phyloP scores from a whole-genome alignment of 2,888 invertebrate species.

The Melanargia galathea region DNA sequence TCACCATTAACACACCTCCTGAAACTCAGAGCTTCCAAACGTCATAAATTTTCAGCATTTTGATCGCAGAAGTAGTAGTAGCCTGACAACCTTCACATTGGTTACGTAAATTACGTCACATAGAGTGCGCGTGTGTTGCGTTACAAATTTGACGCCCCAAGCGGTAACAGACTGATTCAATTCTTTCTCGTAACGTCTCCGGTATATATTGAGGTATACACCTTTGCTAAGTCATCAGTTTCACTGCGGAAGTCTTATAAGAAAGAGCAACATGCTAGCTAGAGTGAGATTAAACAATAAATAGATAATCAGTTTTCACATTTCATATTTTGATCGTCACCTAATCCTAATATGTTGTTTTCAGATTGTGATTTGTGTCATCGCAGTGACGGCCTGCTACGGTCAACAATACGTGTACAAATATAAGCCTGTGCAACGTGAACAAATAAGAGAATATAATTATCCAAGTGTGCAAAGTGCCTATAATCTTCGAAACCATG shows the following conservation, averaged over 20 bases:
- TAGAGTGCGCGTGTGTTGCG: conserved; percentile 59
- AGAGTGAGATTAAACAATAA: conserved; percentile 61
- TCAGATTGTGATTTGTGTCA: conserved; percentile 61
- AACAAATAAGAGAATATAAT: conserved; percentile 57
- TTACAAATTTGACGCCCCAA: conserved; percentile 71
- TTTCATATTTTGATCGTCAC: background rate
- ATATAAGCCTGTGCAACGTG: conserved; percentile 55
- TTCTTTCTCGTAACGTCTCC: conserved; percentile 80
- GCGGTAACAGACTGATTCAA: conserved; percentile 74
- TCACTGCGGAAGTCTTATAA: conserved; percentile 73
- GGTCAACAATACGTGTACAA: conserved; percentile 60
- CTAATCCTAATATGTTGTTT: conserved; percentile 40
- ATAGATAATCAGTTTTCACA: background rate
- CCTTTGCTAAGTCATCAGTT: conserved; percentile 79
- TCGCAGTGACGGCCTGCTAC: conserved; percentile 50
- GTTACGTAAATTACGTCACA: conserved; percentile 79
- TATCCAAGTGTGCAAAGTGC: conserved; percentile 51
- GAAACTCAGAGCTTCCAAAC: background rate
- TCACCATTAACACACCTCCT: no score
- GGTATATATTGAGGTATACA: conserved; percentile 80
- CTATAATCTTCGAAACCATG: conserved; percentile 48
- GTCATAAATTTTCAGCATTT: conserved; percentile 33
- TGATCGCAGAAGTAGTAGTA: conserved; percentile 33
- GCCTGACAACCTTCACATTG: conserved; percentile 73
- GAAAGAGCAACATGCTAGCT: conserved; percentile 75